Percentiles rank a stretch among this genome's conserved stretches.
phyloP scores from a whole-genome alignment of 2,797 vertebrate species.

The Hippocampus kuda region DNA sequence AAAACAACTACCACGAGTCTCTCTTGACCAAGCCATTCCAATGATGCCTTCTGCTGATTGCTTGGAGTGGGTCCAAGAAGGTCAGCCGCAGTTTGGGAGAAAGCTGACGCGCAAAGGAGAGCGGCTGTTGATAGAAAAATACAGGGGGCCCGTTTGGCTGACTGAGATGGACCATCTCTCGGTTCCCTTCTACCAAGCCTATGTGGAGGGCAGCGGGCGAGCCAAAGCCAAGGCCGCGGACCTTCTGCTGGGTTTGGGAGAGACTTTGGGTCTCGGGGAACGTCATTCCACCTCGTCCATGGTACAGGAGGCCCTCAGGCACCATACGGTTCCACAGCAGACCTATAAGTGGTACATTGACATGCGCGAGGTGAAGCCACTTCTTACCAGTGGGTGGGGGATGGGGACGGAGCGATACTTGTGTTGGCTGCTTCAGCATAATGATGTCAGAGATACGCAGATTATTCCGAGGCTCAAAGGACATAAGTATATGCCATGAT shows the following conservation, averaged over 20 bases:
- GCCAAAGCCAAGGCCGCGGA: conserved; percentile 71
- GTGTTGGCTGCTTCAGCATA: conserved; percentile 71
- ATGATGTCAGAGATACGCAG: conserved; percentile 69
- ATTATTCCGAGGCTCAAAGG: conserved; percentile 74
- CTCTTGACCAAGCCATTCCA: conserved; percentile 65
- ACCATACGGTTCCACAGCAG: conserved; percentile 67
- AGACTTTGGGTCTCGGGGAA: conserved; percentile 72
- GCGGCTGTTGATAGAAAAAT: conserved; percentile 62
- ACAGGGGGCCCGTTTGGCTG: conserved; percentile 67
- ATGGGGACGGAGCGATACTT: conserved; percentile 73
- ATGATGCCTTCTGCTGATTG: conserved; percentile 70
- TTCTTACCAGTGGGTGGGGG: conserved; percentile 73
- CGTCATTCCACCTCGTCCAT: conserved; percentile 64
- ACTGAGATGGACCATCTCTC: conserved; percentile 75
- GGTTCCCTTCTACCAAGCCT: conserved; percentile 75
- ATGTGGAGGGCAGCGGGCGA: conserved; percentile 56
- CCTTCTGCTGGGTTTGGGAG: conserved; percentile 71
- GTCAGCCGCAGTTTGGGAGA: conserved; percentile 66
- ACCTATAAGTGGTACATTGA: conserved; percentile 71
- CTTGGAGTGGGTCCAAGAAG: conserved; percentile 68
- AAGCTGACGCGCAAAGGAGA: conserved; percentile 74
- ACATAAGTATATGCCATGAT: conserved; percentile 69
- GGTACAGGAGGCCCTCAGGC: conserved; percentile 65
- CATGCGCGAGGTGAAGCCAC: conserved; percentile 64
- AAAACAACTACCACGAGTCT: conserved; percentile 57